These are phyloP conservation scores for Orientallactaga bullata DNA, from an alignment of 2,113 vertebrate genomes.

Conservation along the genomic window DNA sequence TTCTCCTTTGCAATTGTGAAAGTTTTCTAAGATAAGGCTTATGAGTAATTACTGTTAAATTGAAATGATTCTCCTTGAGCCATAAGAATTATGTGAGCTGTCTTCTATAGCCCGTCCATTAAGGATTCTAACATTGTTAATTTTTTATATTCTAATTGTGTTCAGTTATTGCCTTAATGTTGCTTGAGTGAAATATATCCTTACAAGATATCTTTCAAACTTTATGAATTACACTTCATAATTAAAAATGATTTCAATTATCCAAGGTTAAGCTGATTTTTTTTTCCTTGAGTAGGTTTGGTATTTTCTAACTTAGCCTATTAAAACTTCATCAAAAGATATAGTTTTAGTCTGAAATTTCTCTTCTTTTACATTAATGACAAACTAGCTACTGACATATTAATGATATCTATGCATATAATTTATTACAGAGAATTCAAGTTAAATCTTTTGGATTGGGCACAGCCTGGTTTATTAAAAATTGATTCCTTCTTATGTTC, in stretches of 20 bases:
- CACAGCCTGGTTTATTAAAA: slow-evolving; percentile 11
- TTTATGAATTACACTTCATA: slow-evolving; percentile 59
- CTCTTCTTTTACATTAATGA: slow-evolving; percentile 48
- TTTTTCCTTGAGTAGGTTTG: slow-evolving; percentile 41
- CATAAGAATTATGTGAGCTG: slow-evolving; percentile 72
- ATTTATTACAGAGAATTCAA: not conserved
- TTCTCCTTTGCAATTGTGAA: slow-evolving; percentile 69
- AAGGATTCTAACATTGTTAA: slow-evolving; percentile 73
- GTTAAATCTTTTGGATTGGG: not conserved
- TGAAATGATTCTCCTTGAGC: slow-evolving; percentile 52
- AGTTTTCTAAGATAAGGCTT: slow-evolving; percentile 66
- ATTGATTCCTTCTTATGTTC: not conserved
- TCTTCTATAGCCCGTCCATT: slow-evolving; percentile 45
- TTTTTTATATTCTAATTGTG: slow-evolving; percentile 70
- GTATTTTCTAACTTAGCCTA: slow-evolving; percentile 38
- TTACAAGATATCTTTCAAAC: slow-evolving; percentile 11
- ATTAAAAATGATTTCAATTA: slow-evolving; percentile 64
- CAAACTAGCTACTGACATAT: not conserved
- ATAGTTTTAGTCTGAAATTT: not conserved
- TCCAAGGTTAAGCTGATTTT: slow-evolving; percentile 44
- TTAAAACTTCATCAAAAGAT: slow-evolving; percentile 16
- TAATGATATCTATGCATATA: not conserved
- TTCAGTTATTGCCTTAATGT: slow-evolving; percentile 63
- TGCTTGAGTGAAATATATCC: slow-evolving; percentile 58
- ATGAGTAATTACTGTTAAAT: slow-evolving; percentile 63